Percentiles rank a stretch among this genome's conserved stretches.
These are phyloP conservation scores for Zonotrichia albicollis DNA, from an alignment of 2,797 vertebrate genomes.

Conservation along the genomic window DNA sequence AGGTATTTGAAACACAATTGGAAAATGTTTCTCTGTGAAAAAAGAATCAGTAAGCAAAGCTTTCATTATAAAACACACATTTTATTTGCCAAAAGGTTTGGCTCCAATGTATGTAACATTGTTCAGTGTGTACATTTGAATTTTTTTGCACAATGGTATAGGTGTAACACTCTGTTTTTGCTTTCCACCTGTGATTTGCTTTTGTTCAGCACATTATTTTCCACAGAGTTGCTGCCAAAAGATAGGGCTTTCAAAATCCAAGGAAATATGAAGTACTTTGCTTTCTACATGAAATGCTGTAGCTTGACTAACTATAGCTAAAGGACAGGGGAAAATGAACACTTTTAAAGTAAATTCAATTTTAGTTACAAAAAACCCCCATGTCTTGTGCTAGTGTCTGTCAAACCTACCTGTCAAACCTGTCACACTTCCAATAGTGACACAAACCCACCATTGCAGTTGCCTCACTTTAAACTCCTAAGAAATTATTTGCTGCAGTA, in stretches of 20 bases:
- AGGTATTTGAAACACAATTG: background rate
- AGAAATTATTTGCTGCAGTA: background rate
- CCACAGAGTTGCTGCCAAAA: background rate
- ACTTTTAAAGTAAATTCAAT: background rate
- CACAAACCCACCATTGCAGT: background rate
- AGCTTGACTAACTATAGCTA: background rate
- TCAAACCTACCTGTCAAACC: background rate
- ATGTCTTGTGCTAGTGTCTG: background rate
- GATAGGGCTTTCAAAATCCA: background rate
- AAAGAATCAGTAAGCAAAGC: background rate
- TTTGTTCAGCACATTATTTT: background rate
- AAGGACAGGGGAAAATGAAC: background rate
- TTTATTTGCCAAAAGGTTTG: background rate
- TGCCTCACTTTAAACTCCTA: background rate
- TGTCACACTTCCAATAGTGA: background rate
- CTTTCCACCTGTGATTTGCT: background rate
- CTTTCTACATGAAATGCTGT: background rate
- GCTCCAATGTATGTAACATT: background rate
- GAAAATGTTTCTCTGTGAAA: background rate
- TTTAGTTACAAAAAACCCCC: background rate
- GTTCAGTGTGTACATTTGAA: background rate
- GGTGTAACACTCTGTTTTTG: background rate
- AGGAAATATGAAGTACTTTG: background rate
- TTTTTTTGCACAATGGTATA: background rate
- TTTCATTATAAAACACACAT: background rate